A percentile compares a stretch with the other conserved stretches of the same genome.
These are phyloP conservation scores for Ctenodactylus gundi DNA, from an alignment of 2,113 vertebrate genomes.

Conservation along the genomic window DNA sequence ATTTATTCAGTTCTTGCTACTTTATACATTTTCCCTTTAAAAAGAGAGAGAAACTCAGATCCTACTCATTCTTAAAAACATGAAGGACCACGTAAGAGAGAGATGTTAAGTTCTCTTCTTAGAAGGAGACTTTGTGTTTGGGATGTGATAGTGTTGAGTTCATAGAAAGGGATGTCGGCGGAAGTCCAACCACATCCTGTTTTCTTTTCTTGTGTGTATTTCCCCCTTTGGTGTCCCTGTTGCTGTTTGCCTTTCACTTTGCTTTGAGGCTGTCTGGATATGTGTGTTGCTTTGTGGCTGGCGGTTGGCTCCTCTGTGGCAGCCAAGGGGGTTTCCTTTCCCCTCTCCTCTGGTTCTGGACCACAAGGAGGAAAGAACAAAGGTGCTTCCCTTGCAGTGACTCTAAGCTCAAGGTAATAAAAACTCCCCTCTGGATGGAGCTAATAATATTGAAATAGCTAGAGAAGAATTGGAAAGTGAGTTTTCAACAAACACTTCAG, in stretches of 20 bases:
- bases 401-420: slow-evolving; percentile 29
- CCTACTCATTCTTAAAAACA: slow-evolving; percentile 49
- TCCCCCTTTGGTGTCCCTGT: slow-evolving; percentile 39
- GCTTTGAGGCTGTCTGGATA: slow-evolving; percentile 40
- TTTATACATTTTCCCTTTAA: slow-evolving; percentile 24
- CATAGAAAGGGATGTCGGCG: slow-evolving; percentile 48
- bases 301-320: background rate
- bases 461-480: slow-evolving; percentile 34
- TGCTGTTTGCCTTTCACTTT: slow-evolving; percentile 64
- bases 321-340: background rate
- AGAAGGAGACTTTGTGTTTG: slow-evolving; percentile 52
- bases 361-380: slow-evolving; percentile 50
- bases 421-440: slow-evolving; percentile 1
- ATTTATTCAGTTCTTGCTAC: slow-evolving; percentile 41
- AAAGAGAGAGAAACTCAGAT: background rate
- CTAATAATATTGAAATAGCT: slow-evolving; percentile 58
- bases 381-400: slow-evolving; percentile 42
- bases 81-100: background rate
- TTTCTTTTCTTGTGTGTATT: background rate
- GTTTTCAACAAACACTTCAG: background rate
- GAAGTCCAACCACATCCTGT: slow-evolving; percentile 12
- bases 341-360: background rate
- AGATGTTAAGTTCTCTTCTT: background rate
- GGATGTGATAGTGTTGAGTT: slow-evolving; percentile 54
- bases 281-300: background rate